Base-by-base conservation (phyloP, 1,140 invertebrate genomes). In the Hycleus phaleratus region DNA sequence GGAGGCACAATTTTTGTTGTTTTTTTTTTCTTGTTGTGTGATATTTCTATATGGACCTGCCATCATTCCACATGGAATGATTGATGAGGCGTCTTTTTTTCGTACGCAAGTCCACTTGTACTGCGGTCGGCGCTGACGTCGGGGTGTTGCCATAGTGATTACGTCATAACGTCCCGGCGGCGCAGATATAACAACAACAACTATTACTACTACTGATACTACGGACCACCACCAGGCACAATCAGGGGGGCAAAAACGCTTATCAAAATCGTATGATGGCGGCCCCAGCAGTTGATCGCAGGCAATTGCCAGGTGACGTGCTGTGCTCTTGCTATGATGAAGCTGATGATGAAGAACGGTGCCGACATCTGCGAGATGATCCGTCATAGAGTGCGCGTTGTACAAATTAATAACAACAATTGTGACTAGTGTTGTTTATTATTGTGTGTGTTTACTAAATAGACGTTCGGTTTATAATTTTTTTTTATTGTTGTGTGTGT, bases 81-180 rank as follows among this genome's bases (percentile, higher is more conserved):
- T 58, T 58, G 42, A 58, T 59, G 58, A 49, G 43, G 32, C 32
- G 7, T 32, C 7, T 32, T 32, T 32, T 32, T 32, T 32, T 4
- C 40, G 50, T 44, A 53, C 48, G 54, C 39, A 60, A 53, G 59
- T 57, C 42, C 42, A 47, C 26, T 26, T 49, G 25, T 48, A 54
- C 57, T 59, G 63, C 58, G 60, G 57, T 32, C 26, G 32, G 50
- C 58, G 59, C 59, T 60, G 59, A 57, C 62, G 59, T 62, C 64
- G 64, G 64, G 62, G 64, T 66, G 64, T 63, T 61, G 61, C 61
- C 64, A 66, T 63, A 52, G 61, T 26, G 58, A 56, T 58, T 56
- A 58, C 61, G 63, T 65, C 59, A 61, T 52, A 12, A 42, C 43
- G 46, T 42, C 43, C 12, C 26, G 49, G 25, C 49, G 49, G 42